Conservation (phyloP, 2,113 vertebrate genomes). For the Apteryx owenii region DNA sequence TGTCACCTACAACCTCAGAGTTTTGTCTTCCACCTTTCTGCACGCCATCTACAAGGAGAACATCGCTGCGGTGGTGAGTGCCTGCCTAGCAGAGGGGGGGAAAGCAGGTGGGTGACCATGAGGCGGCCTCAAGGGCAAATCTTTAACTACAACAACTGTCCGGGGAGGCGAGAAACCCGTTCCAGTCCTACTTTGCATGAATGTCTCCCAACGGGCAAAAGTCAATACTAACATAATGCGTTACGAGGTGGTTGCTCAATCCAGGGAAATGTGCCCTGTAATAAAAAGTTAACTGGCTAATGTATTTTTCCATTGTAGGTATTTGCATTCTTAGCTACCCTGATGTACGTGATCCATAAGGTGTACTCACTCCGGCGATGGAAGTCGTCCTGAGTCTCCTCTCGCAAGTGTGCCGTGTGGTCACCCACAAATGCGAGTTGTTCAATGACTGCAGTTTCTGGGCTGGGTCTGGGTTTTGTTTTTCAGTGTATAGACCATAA, state of each 20-base stretch:
- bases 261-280: background rate
- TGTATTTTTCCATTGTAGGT: conserved; percentile 75
- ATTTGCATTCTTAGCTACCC: conserved; percentile 80
- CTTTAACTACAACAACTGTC: background rate
- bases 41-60: conserved; percentile 41
- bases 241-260: background rate
- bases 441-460: background rate
- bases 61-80: conserved; percentile 82
- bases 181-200: accelerated
- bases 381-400: conserved; percentile 74
- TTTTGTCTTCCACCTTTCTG: accelerated
- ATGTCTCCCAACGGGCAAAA: background rate
- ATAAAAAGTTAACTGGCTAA: background rate
- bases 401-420: background rate
- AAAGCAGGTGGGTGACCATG: background rate
- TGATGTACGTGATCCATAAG: conserved; percentile 82
- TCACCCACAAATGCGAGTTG: background rate
- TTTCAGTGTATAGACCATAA: background rate
- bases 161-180: background rate
- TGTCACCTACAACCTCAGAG: accelerated
- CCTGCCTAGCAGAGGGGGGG: background rate
- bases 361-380: conserved; percentile 80
- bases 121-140: background rate
- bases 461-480: background rate
- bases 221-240: background rate